Base-by-base conservation (phyloP, 30 jellyfish, hydroid and myxozoan genomes). In the Euphysa ruthae region DNA sequence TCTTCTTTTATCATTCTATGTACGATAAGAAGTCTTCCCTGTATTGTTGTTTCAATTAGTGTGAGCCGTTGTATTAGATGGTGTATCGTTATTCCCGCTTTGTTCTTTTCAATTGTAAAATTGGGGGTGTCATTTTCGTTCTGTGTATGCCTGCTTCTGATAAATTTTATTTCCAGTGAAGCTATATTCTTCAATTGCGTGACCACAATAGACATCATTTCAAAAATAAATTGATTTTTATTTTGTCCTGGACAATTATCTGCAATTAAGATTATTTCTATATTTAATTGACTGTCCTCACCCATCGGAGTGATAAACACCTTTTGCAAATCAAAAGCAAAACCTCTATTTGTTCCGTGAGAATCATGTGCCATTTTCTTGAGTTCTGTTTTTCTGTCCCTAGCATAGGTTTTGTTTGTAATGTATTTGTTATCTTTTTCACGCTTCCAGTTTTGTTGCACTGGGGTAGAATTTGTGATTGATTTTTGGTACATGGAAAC, bases 181-280 rank as follows among this genome's bases (percentile, higher is more conserved):
- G 35, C 27, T n/a, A n/a, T 55, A 55, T 20, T 55, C 2, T 34
- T 55, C 12, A 25, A 34, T 28, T 20, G 21, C 1, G 69, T 5
- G 21, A 51, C 8, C 12, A 51, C 6, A 12, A 12, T 8, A 19
- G n/a, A 12, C 20, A 51, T 51, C 64, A n/a, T n/a, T n/a, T n/a
- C n/a, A n/a, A n/a, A n/a, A n/a, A n/a, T n/a, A n/a, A 51, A 12
- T 51, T 31, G 24, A 31, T 51, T 51, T 51, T 19, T 51, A 19
- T 51, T 51, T 55, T 3, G 69, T 18, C 55, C 57, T 15, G 69
- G 69, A 55, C 69, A 55, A 25, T 55, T 55, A 13, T 55, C 55
- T 5, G 33, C 15, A 16, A 55, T 20, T 28, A 55, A 14, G 3
- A 28, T 55, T 5, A 55, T 6, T n/a, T 20, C 35, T 5, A 15